Evolutionary conservation across 2,113 vertebrate genomes (phyloP).

Genomic region (Azemiops feae): DNA sequence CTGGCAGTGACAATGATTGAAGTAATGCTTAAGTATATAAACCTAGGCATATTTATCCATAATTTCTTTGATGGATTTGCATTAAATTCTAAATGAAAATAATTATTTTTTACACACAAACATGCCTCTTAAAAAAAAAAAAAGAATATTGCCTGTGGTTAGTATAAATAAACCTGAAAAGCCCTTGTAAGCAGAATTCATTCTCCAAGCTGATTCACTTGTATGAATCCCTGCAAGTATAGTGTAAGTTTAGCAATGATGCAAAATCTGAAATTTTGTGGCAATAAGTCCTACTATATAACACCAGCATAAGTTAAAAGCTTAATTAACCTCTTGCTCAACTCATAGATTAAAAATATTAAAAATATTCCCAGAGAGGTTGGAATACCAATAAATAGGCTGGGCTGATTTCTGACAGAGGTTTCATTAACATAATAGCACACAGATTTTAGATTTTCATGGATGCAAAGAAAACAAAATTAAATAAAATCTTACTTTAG

Average conservation of each 20-base stretch:
- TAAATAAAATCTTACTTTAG: neutral
- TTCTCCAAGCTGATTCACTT: accelerated
- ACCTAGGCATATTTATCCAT: neutral
- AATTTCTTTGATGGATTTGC: neutral
- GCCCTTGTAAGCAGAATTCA: neutral
- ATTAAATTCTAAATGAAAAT: neutral
- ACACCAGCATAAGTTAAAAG: neutral
- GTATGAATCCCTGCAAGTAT: neutral
- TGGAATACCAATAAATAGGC: neutral
- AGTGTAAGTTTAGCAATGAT: neutral
- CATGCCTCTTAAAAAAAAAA: neutral
- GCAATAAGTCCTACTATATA: neutral
- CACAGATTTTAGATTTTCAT: neutral
- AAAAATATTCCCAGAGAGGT: neutral
- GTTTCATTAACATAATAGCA: neutral
- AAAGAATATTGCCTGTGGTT: neutral
- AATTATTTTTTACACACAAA: neutral
- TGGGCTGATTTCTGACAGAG: neutral
- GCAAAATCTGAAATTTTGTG: neutral
- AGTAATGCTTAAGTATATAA: neutral
- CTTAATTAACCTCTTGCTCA: neutral
- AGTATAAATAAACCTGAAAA: neutral
- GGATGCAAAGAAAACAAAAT: neutral
- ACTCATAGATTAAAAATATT: neutral
- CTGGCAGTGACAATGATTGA: neutral